These are phyloP conservation scores for Sebastes vulpes DNA, from an alignment of 2,797 vertebrate genomes.

Conservation along the genomic window DNA sequence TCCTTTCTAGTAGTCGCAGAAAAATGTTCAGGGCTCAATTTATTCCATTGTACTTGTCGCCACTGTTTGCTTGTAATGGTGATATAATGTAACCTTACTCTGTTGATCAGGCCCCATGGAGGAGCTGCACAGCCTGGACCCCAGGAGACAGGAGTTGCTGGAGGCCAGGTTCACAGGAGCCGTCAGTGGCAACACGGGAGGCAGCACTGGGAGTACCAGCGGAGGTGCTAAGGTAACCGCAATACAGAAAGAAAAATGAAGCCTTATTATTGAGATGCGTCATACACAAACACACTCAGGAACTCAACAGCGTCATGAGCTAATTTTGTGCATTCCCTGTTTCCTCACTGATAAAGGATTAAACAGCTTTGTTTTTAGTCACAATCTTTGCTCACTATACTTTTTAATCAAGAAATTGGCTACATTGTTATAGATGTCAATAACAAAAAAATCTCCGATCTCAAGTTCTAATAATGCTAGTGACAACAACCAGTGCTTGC, in stretches of 20 bases:
- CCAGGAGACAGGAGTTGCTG: conserved; percentile 97
- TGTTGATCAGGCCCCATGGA: conserved; percentile 93
- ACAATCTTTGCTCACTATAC: background rate
- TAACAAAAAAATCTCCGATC: background rate
- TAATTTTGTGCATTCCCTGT: background rate
- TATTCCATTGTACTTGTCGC: background rate
- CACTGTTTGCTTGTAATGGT: background rate
- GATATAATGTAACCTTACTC: background rate
- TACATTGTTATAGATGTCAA: background rate
- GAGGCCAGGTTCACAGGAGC: conserved; percentile 98
- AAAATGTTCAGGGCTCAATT: background rate
- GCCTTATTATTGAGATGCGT: conserved; percentile 10
- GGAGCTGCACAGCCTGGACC: conserved; percentile 99
- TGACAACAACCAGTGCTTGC: background rate
- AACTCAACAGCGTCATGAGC: background rate
- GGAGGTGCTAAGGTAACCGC: conserved; percentile 95
- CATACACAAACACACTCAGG: background rate
- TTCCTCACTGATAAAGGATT: background rate
- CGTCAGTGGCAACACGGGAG: conserved; percentile 95
- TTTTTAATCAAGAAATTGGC: background rate
- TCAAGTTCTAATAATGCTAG: background rate
- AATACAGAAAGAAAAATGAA: background rate
- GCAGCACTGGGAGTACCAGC: conserved; percentile 97
- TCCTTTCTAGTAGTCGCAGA: background rate
- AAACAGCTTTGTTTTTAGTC: background rate